Percentiles rank a stretch among this genome's conserved stretches.
Conservation (phyloP, 2,888 invertebrate species). For the Ectemnius continuus region DNA sequence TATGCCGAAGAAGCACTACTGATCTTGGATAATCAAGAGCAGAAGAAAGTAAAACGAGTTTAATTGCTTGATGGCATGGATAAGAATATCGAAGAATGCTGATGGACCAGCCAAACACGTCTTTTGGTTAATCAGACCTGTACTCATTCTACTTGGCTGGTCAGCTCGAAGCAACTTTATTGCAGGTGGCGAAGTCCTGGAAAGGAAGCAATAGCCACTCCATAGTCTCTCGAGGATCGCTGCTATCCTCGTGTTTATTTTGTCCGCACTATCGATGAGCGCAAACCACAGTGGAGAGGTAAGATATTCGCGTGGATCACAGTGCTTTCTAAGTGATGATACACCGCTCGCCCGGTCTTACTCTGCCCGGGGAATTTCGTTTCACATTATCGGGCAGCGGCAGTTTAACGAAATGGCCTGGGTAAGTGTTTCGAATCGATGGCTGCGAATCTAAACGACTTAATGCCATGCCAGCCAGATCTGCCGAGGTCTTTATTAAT, state of each 20-base stretch:
- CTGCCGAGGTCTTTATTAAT: conserved; percentile 51
- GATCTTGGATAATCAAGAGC: too few relatives aligned
- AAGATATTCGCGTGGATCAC: conserved; percentile 17
- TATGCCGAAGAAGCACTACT: too few relatives aligned
- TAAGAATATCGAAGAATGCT: too few relatives aligned
- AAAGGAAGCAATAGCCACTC: not conserved
- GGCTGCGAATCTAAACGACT: conserved; percentile 50
- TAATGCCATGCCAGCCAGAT: conserved; percentile 47
- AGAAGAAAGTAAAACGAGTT: too few relatives aligned
- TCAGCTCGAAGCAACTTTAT: too few relatives aligned
- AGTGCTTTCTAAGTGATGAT: conserved; percentile 20
- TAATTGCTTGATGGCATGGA: too few relatives aligned
- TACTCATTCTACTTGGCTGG: too few relatives aligned
- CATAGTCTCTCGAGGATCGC: not conserved
- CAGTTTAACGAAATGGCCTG: conserved; percentile 57
- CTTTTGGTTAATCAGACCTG: too few relatives aligned
- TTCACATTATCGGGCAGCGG: conserved; percentile 30
- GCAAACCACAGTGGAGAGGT: conserved; percentile 41
- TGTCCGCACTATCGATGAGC: conserved; percentile 49
- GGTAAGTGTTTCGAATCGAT: conserved; percentile 58
- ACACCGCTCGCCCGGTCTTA: conserved; percentile 15
- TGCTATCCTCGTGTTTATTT: conserved; percentile 47
- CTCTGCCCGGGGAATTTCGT: conserved; percentile 16
- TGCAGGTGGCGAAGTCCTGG: too few relatives aligned
- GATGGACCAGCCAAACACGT: too few relatives aligned